phyloP scores from a whole-genome alignment of 2,888 invertebrate species.

The Lordiphosa andalusiaca region DNA sequence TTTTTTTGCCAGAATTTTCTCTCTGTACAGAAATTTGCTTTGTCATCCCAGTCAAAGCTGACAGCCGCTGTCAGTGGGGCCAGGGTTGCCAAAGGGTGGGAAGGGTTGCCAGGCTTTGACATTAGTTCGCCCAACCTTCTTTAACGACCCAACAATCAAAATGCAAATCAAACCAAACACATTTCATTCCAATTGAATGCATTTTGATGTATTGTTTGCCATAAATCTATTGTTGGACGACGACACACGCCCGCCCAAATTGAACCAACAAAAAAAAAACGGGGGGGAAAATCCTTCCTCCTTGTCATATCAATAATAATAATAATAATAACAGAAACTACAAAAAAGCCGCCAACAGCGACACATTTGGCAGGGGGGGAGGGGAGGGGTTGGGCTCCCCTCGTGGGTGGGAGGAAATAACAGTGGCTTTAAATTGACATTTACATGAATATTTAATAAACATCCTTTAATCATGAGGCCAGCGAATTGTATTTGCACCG shows the following conservation, averaged over 20 bases:
- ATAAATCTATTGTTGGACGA: constrained; percentile 67
- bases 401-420: background rate
- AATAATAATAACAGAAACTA: constrained; percentile 55
- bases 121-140: background rate
- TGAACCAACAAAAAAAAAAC: too few relatives aligned
- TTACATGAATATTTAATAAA: constrained; percentile 75
- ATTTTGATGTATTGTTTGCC: constrained; percentile 67
- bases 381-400: background rate
- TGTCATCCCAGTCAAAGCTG: background rate
- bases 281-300: constrained; percentile 28
- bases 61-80: background rate
- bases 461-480: constrained; percentile 69
- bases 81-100: background rate
- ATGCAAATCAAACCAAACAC: constrained; percentile 32
- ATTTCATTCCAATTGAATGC: constrained; percentile 63
- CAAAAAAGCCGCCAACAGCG: constrained; percentile 58
- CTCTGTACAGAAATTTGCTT: background rate
- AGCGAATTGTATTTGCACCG: too few relatives aligned
- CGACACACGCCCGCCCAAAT: constrained; percentile 27
- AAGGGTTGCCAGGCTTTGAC: background rate
- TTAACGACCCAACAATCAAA: constrained; percentile 11
- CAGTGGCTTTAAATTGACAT: constrained; percentile 72
- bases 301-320: constrained; percentile 61
- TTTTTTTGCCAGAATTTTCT: too few relatives aligned
- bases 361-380: constrained; percentile 42